Evolutionary conservation across 1,140 invertebrate genomes (phyloP).

Genomic region (Bombus superbus): DNA sequence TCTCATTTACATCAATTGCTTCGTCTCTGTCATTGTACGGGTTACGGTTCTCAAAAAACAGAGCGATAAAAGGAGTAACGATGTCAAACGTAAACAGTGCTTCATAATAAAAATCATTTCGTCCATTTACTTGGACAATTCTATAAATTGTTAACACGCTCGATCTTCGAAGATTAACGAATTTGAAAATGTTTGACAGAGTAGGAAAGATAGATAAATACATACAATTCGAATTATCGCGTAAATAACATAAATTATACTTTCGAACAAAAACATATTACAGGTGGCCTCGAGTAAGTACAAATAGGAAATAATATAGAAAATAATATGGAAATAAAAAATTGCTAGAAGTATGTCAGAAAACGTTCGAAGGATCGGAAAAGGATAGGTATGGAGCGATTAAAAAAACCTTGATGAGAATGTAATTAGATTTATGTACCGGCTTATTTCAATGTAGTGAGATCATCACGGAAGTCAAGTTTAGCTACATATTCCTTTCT

Average conservation of each 20-base stretch:
- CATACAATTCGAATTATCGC: not conserved
- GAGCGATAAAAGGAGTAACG: not conserved
- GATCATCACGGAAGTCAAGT: conserved; percentile 40
- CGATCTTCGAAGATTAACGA: no score
- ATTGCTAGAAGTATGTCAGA: not conserved
- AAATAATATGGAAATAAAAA: not conserved
- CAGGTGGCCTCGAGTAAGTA: no score
- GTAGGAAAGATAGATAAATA: no score
- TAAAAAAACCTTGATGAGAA: conserved; percentile 13
- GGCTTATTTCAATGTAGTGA: conserved; percentile 29
- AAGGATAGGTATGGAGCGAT: not conserved
- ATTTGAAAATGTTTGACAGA: not conserved
- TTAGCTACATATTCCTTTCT: conserved; percentile 29
- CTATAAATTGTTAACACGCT: not conserved
- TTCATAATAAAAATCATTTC: not conserved
- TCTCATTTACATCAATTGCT: not conserved
- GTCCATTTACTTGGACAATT: not conserved
- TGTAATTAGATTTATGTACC: conserved; percentile 18
- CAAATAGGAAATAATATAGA: not conserved
- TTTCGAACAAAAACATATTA: not conserved
- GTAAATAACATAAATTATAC: not conserved
- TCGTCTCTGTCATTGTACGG: not conserved
- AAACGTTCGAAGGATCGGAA: not conserved
- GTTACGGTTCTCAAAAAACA: not conserved
- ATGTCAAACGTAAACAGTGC: not conserved